Percentiles rank a stretch among this genome's conserved stretches.
Conservation (phyloP, 1,140 invertebrate species). For the silkworm (Bombyx mori) region DNA sequence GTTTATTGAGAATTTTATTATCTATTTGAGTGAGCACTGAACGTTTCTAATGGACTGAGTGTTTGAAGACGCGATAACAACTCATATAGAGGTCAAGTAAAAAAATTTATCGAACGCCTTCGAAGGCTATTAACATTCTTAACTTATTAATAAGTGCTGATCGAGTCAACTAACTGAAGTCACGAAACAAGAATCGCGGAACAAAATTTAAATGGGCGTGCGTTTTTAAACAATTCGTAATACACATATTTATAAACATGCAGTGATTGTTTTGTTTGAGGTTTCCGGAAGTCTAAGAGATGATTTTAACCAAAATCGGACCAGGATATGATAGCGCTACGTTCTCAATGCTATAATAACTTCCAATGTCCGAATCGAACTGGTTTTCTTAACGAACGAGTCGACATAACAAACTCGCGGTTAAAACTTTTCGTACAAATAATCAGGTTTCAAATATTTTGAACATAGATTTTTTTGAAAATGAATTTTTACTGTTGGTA, state of each 20-base stretch:
- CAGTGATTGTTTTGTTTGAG: slow-evolving; percentile 6
- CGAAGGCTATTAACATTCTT: slow-evolving; percentile 43
- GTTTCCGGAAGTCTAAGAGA: slow-evolving; percentile 11
- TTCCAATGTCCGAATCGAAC: too few relatives aligned
- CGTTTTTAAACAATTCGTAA: neutral
- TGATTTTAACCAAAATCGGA: too few relatives aligned
- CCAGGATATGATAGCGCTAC: too few relatives aligned
- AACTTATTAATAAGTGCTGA: slow-evolving; percentile 27
- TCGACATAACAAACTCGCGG: too few relatives aligned
- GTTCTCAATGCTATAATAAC: too few relatives aligned
- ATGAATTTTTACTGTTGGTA: too few relatives aligned
- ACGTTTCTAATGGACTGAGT: slow-evolving; percentile 21
- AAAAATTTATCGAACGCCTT: slow-evolving; percentile 28
- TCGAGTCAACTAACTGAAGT: slow-evolving; percentile 13
- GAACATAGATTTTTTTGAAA: too few relatives aligned
- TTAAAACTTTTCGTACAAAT: too few relatives aligned
- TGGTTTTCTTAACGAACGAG: too few relatives aligned
- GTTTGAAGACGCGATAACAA: slow-evolving; percentile 21
- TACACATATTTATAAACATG: too few relatives aligned
- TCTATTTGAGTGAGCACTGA: slow-evolving; percentile 11
- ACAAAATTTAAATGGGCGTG: slow-evolving; percentile 14
- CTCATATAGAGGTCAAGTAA: slow-evolving; percentile 32
- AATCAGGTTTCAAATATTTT: too few relatives aligned
- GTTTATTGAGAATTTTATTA: slow-evolving; percentile 30
- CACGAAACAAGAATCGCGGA: slow-evolving; percentile 25